Evolutionary conservation across 2,888 invertebrate species (phyloP).

Genomic region (Archips xylosteana): DNA sequence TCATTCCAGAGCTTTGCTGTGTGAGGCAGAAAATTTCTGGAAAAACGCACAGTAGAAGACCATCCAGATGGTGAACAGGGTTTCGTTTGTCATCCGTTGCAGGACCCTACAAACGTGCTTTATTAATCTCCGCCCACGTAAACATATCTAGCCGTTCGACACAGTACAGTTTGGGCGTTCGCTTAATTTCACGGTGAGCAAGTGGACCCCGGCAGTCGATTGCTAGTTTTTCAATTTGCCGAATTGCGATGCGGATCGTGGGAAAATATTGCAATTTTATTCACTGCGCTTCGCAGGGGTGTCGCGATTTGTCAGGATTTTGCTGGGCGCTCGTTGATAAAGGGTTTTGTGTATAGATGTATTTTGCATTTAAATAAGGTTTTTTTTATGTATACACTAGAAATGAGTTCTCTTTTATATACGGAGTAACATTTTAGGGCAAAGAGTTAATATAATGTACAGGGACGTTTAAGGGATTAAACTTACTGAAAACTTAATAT

Average conservation of each 20-base stretch:
- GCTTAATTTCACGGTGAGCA: constrained; percentile 63
- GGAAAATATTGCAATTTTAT: constrained; percentile 64
- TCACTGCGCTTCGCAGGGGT: constrained; percentile 45
- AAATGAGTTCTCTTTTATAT: background rate
- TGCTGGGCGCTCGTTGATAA: constrained; percentile 27
- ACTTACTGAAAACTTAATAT: no score
- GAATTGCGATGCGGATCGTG: constrained; percentile 50
- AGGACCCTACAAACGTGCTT: background rate
- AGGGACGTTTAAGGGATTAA: no score
- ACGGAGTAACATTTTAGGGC: no score
- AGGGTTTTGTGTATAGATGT: constrained; percentile 11
- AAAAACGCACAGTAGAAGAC: no score
- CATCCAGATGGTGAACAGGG: no score
- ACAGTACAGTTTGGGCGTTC: constrained; percentile 30
- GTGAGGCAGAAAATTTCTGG: no score
- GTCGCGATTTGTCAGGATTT: constrained; percentile 39
- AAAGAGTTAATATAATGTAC: no score
- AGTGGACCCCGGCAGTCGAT: constrained; percentile 54
- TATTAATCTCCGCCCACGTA: constrained; percentile 4
- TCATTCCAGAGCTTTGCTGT: no score
- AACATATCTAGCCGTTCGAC: constrained; percentile 1
- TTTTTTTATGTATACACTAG: background rate
- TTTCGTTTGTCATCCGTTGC: no score
- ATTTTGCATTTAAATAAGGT: constrained; percentile 7
- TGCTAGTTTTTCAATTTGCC: constrained; percentile 62